Evolutionary conservation across 2,888 invertebrate genomes (phyloP).

Genomic region (Syrphus vitripennis): DNA sequence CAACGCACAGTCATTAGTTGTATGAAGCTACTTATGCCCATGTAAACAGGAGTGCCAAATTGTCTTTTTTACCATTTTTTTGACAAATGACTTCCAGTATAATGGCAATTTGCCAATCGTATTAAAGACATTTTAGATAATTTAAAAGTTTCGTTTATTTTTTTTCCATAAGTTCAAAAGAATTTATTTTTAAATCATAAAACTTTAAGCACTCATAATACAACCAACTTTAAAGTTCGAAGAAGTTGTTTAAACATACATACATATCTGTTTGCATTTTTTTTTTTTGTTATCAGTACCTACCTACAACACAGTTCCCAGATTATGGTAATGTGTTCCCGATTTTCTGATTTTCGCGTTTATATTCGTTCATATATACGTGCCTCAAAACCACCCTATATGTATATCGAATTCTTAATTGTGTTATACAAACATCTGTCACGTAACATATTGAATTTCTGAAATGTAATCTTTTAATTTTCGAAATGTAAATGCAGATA

Average conservation of each 20-base stretch:
- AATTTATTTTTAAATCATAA: too few species aligned
- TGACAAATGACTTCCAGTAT: too few species aligned
- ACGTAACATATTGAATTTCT: slow-evolving; percentile 10
- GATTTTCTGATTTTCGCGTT: background rate
- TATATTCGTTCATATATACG: background rate
- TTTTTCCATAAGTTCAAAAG: too few species aligned
- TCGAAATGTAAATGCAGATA: background rate
- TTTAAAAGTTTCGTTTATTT: too few species aligned
- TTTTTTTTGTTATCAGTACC: background rate
- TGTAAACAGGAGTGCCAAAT: too few species aligned
- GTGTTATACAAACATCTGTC: background rate
- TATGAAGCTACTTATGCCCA: too few species aligned
- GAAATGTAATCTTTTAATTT: background rate
- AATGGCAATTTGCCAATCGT: too few species aligned
- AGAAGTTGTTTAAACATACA: background rate
- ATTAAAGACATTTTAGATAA: too few species aligned
- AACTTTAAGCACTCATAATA: background rate
- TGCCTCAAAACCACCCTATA: background rate
- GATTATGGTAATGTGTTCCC: background rate
- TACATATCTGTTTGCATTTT: too few species aligned
- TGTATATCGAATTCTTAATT: background rate
- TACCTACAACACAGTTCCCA: too few species aligned
- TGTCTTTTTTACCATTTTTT: too few species aligned
- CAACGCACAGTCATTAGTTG: too few species aligned
- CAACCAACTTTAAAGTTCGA: background rate